Conservation (phyloP, 2,113 vertebrate species). For the Ranitomeya variabilis region DNA sequence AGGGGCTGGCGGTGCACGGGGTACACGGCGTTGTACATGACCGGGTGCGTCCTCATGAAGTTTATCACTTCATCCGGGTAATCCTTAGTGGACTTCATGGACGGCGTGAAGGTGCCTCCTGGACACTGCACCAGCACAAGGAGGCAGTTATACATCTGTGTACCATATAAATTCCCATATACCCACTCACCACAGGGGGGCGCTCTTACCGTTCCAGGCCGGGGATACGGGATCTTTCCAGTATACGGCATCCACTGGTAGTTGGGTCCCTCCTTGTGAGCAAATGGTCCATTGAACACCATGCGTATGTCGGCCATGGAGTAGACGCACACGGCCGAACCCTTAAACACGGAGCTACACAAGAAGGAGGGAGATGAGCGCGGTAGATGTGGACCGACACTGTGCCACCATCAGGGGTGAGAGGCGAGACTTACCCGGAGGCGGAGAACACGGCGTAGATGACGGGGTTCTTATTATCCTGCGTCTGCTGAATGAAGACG, state of each 20-base stretch:
- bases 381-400: neutral
- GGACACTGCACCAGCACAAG: constrained; percentile 79
- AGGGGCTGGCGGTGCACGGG: constrained; percentile 94
- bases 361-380: neutral
- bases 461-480: constrained; percentile 94
- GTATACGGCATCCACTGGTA: constrained; percentile 98
- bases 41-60: constrained; percentile 96
- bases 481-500: constrained; percentile 95
- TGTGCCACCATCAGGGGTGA: neutral
- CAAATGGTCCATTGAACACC: constrained; percentile 98
- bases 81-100: constrained; percentile 98
- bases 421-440: constrained; percentile 82
- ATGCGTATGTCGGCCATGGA: constrained; percentile 98
- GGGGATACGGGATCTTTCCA: constrained; percentile 96
- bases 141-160: neutral
- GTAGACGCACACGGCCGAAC: constrained; percentile 95
- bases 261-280: constrained; percentile 97
- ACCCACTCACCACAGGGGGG: neutral
- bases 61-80: constrained; percentile 98
- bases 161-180: neutral
- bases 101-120: constrained; percentile 95
- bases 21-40: constrained; percentile 94
- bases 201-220: constrained; percentile 90
- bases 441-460: constrained; percentile 96
- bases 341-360: constrained; percentile 92